phyloP scores from a whole-genome alignment of 2,888 invertebrate genomes.

The Agriotes lineatus region DNA sequence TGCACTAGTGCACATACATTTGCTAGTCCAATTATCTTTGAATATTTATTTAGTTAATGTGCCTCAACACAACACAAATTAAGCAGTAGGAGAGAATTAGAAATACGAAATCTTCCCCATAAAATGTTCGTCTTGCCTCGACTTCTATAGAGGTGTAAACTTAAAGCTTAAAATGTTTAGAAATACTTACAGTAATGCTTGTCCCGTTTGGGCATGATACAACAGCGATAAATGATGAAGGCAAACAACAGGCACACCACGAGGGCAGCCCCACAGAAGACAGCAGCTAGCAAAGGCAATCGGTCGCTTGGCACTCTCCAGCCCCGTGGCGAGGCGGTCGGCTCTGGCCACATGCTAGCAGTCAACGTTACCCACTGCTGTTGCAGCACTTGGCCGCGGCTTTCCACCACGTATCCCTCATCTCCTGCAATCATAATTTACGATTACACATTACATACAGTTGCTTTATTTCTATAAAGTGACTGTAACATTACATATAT shows the following conservation, averaged over 20 bases:
- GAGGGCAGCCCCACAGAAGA: conserved; percentile 71
- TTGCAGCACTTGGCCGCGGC: conserved; percentile 62
- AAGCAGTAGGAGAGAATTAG: too few species aligned
- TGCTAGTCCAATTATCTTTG: too few species aligned
- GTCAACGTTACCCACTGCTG: conserved; percentile 70
- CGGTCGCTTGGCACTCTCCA: conserved; percentile 67
- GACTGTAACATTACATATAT: too few species aligned
- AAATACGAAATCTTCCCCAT: too few species aligned
- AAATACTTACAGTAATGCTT: conserved; percentile 74
- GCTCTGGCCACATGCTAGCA: conserved; percentile 69
- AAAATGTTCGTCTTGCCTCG: neutral
- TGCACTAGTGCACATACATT: too few species aligned
- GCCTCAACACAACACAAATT: too few species aligned
- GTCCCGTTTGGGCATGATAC: conserved; percentile 78
- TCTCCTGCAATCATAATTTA: conserved; percentile 59
- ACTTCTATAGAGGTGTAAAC: neutral
- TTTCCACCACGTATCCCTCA: conserved; percentile 57
- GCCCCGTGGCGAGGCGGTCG: conserved; percentile 60
- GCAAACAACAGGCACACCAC: conserved; percentile 75
- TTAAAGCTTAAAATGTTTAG: neutral
- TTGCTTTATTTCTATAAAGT: too few species aligned
- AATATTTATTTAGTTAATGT: neutral
- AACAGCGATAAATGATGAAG: conserved; percentile 76
- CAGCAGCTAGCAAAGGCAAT: conserved; percentile 66
- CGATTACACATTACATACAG: too few species aligned